Percentiles rank a stretch among this genome's conserved stretches.
Conservation (phyloP, 2,888 invertebrate species). For the Xestia xanthographa region DNA sequence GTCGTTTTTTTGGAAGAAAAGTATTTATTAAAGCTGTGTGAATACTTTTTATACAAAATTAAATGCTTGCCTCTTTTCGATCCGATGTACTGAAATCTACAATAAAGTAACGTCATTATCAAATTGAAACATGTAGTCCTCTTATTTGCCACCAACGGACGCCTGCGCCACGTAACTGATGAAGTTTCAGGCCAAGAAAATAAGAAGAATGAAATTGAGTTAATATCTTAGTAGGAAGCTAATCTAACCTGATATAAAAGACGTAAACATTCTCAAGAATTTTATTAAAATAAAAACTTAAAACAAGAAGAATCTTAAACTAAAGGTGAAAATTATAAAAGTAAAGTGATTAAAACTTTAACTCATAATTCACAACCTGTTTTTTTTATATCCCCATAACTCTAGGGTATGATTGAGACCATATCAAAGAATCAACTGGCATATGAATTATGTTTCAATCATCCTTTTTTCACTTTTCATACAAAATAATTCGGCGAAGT, state of each 20-base stretch:
- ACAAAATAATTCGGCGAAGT: too few species aligned
- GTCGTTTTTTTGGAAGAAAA: background rate
- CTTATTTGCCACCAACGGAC: too few species aligned
- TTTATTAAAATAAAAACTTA: constrained; percentile 10
- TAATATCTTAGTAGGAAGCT: background rate
- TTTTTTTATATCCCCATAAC: too few species aligned
- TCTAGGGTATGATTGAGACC: too few species aligned
- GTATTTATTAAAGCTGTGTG: background rate
- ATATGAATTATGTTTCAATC: too few species aligned
- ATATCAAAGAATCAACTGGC: too few species aligned
- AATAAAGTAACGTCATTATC: background rate
- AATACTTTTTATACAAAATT: constrained; percentile 4
- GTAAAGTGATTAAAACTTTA: background rate
- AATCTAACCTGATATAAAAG: background rate
- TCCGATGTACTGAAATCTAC: constrained; percentile 19
- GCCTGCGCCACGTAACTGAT: too few species aligned
- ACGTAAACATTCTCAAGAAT: too few species aligned
- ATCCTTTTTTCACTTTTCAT: too few species aligned
- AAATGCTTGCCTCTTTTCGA: constrained; percentile 7
- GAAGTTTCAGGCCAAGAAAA: too few species aligned
- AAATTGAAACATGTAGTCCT: background rate
- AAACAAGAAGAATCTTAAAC: background rate
- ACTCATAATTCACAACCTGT: too few species aligned
- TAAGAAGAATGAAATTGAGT: too few species aligned
- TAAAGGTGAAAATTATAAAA: background rate